Evolutionary conservation across 2,113 vertebrate genomes (phyloP).

Genomic region (Syngnathoides biaculeatus): DNA sequence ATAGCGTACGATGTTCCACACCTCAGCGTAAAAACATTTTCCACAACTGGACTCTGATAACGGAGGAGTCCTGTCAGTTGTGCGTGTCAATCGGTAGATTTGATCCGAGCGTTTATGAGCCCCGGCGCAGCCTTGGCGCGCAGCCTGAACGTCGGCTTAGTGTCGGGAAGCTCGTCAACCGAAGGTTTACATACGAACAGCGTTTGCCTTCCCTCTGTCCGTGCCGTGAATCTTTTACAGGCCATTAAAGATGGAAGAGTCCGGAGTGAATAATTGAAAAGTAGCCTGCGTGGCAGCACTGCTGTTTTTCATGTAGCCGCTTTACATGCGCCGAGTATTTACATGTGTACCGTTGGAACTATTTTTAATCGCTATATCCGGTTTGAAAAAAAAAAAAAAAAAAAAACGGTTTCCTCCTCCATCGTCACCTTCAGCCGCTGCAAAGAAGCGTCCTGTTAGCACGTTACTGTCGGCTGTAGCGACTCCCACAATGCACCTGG

Average conservation of each 20-base stretch:
- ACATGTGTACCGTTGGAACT: background rate
- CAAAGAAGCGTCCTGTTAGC: constrained; percentile 40
- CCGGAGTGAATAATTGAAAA: constrained; percentile 6
- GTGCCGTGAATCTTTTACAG: constrained; percentile 7
- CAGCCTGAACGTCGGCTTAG: constrained; percentile 49
- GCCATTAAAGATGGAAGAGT: constrained; percentile 1
- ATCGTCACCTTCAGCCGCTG: constrained; percentile 20
- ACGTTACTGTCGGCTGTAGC: background rate
- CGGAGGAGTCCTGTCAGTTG: background rate
- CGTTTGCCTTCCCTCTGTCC: constrained; percentile 17
- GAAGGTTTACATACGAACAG: constrained; percentile 21
- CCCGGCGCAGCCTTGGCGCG: constrained; percentile 27
- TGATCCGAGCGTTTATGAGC: background rate
- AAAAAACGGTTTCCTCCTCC: constrained; percentile 23
- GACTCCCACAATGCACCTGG: background rate
- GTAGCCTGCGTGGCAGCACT: background rate
- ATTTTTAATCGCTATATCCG: background rate
- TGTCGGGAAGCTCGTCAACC: constrained; percentile 26
- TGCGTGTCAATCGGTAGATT: background rate
- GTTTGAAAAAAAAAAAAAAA: background rate
- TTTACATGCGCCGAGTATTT: background rate
- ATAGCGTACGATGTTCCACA: no score
- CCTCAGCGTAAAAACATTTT: background rate
- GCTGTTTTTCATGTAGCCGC: background rate
- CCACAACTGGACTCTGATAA: background rate